Percentiles rank a stretch among this genome's conserved stretches.
Conservation (phyloP, 2,797 vertebrate genomes). For the Xerus rutilus region DNA sequence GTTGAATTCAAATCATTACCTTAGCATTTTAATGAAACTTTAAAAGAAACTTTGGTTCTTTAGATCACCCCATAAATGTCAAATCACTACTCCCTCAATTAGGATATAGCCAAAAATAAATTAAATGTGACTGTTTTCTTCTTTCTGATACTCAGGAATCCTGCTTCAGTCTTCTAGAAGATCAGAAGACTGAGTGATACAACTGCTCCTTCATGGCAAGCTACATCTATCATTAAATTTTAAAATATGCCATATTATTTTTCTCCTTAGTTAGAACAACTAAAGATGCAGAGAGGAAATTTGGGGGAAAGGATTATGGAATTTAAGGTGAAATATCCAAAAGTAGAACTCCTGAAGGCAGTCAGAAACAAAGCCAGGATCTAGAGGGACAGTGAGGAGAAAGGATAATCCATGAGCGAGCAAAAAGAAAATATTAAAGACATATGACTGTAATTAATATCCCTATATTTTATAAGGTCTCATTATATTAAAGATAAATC, state of each 20-base stretch:
- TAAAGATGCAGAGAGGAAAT: not conserved
- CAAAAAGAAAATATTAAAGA: not conserved
- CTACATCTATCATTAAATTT: not conserved
- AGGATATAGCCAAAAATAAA: not conserved
- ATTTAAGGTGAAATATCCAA: not conserved
- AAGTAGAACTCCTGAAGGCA: not conserved
- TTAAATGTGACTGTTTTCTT: not conserved
- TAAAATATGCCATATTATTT: not conserved
- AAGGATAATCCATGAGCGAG: not conserved
- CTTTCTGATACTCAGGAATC: not conserved
- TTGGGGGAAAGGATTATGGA: not conserved
- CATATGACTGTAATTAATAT: not conserved
- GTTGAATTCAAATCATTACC: conserved; percentile 42
- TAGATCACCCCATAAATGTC: not conserved
- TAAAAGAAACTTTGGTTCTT: conserved; percentile 29
- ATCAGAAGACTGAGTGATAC: not conserved
- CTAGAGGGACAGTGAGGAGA: not conserved
- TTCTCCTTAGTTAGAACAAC: not conserved
- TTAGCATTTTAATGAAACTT: conserved; percentile 30
- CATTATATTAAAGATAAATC: conserved; percentile 30
- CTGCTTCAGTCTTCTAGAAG: not conserved
- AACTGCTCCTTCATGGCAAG: not conserved
- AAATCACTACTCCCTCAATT: not conserved
- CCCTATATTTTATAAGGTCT: not conserved
- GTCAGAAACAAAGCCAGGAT: not conserved